A percentile compares a stretch with the other conserved stretches of the same genome.
Evolutionary conservation across 2,888 invertebrate species (phyloP).

Genomic region (Dicycla oo): DNA sequence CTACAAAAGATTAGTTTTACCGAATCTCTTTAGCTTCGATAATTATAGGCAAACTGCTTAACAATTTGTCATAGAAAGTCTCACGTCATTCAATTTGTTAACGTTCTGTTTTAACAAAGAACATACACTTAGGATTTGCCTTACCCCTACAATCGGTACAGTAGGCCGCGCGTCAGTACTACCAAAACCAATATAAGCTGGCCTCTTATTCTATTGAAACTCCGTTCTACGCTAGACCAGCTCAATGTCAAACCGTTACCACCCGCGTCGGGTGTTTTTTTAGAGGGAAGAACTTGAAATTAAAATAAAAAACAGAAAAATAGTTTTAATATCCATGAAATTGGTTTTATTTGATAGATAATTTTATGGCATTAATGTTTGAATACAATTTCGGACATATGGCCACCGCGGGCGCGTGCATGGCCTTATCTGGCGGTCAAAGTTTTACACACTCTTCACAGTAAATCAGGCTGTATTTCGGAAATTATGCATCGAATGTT

Average conservation of each 20-base stretch:
- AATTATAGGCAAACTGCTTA: background rate
- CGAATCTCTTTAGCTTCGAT: slow-evolving; percentile 13
- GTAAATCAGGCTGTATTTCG: too few species aligned
- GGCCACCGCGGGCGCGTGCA: too few species aligned
- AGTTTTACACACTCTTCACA: too few species aligned
- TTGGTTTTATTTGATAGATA: too few species aligned
- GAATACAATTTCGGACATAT: too few species aligned
- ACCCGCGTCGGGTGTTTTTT: too few species aligned
- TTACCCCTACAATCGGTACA: background rate
- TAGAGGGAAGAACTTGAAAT: too few species aligned
- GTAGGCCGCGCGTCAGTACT: background rate
- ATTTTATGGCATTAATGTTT: too few species aligned
- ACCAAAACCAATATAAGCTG: background rate
- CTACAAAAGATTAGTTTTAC: slow-evolving; percentile 34
- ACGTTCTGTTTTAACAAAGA: background rate
- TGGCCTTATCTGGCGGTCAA: too few species aligned
- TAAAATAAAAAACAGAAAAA: too few species aligned
- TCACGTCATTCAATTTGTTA: slow-evolving; percentile 29
- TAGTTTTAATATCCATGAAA: too few species aligned
- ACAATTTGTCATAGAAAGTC: slow-evolving; percentile 30
- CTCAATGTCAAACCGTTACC: background rate
- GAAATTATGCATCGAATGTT: too few species aligned
- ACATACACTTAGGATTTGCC: background rate
- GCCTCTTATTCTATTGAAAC: background rate
- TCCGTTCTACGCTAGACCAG: background rate